Evolutionary conservation across 2,888 invertebrate genomes (phyloP), one percentile per base, ranked within the genome.

Genomic region (Drosophila incognita): DNA sequence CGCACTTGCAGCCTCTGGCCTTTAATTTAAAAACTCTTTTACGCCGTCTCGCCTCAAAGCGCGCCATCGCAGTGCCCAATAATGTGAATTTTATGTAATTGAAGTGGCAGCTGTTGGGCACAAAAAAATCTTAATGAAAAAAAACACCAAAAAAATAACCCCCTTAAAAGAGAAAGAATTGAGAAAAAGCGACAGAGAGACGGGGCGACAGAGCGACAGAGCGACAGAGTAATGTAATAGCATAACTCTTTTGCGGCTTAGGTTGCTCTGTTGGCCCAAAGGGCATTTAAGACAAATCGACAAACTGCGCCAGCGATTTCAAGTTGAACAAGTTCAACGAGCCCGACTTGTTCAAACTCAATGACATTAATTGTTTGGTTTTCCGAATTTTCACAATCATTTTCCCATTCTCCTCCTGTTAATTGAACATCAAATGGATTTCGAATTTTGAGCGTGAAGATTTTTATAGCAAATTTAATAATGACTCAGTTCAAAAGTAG

Each of bases 51-150:
- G 89, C 90, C 81, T 85, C 87, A 77, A 72, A 86, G 61, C 83
- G 71, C 83, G 78, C 73, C 74, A 69, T 64, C 68, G 76, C 76
- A 74, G 66, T 82, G 74, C 56, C 83, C 89, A 89, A 90, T 90
- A 87, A 87, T 90, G 90, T 90, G 89, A 87, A 81, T 87, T 90
- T 90, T 87, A 87, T 90, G 89, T 87, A 84, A 89, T 89, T 86
- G 86, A 86, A 90, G 85, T 85, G 88, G 69, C 86, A 85, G 85
- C 84, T 83, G 87, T 66, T 54, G 66, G 66, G 42, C 64, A 66
- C 24, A 51, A 53, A 35, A 48, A 67, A 33, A 31, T 38, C 15
- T 15, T 18, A 54, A 36, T 27, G 27, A n/a, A 54, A 69, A 58
- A 65, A 65, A n/a, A 1, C 5, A 40, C 52, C 31, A 40, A 35